phyloP scores from a whole-genome alignment of 2,888 invertebrate genomes.

The Branchinecta sandiegonensis region DNA sequence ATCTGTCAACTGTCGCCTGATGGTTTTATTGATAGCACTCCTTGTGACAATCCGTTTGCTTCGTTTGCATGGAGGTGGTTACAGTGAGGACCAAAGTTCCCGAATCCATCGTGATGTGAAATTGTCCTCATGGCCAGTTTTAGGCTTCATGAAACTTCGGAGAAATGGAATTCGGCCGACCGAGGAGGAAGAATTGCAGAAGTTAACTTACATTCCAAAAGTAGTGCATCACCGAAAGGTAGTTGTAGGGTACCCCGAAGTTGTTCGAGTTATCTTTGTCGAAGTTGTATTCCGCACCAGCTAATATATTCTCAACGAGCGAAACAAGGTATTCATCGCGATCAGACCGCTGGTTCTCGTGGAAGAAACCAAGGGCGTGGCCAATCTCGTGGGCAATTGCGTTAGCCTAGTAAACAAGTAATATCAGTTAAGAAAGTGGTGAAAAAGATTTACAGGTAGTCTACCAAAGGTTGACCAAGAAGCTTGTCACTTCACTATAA shows the following conservation, averaged over 20 bases:
- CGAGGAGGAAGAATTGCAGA: not conserved
- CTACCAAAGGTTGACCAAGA: too few relatives aligned
- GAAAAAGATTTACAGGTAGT: too few relatives aligned
- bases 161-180: not conserved
- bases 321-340: not conserved
- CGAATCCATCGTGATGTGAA: too few relatives aligned
- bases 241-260: not conserved
- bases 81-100: too few relatives aligned
- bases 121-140: too few relatives aligned
- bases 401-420: not conserved
- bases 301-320: not conserved
- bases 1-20: too few relatives aligned
- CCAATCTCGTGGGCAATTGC: not conserved
- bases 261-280: not conserved
- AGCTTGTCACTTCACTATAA: too few relatives aligned
- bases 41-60: too few relatives aligned
- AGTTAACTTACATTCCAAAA: conserved; percentile 5
- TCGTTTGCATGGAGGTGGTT: too few relatives aligned
- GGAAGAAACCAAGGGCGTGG: not conserved
- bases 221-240: not conserved
- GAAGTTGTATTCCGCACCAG: not conserved
- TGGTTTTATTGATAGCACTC: too few relatives aligned
- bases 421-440: too few relatives aligned
- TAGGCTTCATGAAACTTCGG: not conserved
- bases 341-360: not conserved